phyloP scores from a whole-genome alignment of 2,113 vertebrate genomes.

The Xiphophorus couchianus region DNA sequence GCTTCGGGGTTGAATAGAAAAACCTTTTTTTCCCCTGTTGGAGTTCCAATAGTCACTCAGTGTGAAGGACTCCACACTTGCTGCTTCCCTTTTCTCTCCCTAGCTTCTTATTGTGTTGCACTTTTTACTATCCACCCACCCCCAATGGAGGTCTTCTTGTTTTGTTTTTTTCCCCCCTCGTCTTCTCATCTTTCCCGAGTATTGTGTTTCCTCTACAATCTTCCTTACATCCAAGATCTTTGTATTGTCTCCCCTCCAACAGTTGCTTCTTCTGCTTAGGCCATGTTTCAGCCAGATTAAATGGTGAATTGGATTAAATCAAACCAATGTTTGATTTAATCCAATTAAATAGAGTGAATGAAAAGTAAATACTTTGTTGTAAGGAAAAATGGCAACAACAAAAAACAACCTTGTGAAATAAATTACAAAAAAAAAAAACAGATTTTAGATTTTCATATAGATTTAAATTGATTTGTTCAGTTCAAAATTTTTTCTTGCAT shows the following conservation, averaged over 20 bases:
- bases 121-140: slow-evolving; percentile 26
- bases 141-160: slow-evolving; percentile 8
- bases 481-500: slow-evolving; percentile 6
- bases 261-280: slow-evolving; percentile 48
- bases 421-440: not conserved
- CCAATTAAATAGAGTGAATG: not conserved
- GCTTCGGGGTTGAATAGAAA: slow-evolving; percentile 32
- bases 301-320: slow-evolving; percentile 20
- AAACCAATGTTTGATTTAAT: too few species aligned
- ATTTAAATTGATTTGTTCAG: slow-evolving; percentile 3
- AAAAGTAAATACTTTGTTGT: slow-evolving; percentile 1
- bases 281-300: slow-evolving; percentile 46
- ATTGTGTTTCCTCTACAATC: slow-evolving; percentile 61
- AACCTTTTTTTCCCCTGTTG: slow-evolving; percentile 53
- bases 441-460: not conserved
- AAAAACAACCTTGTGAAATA: too few species aligned
- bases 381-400: not conserved
- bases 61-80: slow-evolving; percentile 46
- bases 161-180: slow-evolving; percentile 4
- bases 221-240: slow-evolving; percentile 69
- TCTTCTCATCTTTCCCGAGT: slow-evolving; percentile 49
- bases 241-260: slow-evolving; percentile 62
- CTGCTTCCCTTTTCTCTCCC: slow-evolving; percentile 24
- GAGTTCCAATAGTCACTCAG: slow-evolving; percentile 30
- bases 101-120: slow-evolving; percentile 27